Percentiles rank a stretch among this genome's conserved stretches.
These are phyloP conservation scores for Nymphalis polychloros DNA, from an alignment of 2,888 invertebrate genomes.

Conservation along the genomic window DNA sequence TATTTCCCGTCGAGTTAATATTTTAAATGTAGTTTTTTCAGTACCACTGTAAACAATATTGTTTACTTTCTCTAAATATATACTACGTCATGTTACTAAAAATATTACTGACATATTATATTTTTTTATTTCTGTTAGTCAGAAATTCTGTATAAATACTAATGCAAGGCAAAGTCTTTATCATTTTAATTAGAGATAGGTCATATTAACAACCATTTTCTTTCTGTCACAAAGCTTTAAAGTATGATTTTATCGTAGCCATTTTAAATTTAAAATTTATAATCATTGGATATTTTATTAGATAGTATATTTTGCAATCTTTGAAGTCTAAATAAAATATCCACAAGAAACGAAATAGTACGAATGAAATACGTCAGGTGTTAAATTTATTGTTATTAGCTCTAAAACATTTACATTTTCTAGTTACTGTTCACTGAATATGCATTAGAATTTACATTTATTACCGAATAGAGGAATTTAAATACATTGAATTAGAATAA, in stretches of 20 bases:
- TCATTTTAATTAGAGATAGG: too few species aligned
- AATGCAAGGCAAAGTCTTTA: too few species aligned
- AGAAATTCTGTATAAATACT: too few species aligned
- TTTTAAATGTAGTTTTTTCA: too few species aligned
- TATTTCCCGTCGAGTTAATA: too few species aligned
- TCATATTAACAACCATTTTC: too few species aligned
- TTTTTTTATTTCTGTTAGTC: too few species aligned
- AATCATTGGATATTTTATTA: constrained; percentile 60
- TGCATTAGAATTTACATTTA: constrained; percentile 39
- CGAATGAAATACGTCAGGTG: constrained; percentile 44
- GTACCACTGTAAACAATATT: too few species aligned
- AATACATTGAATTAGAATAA: constrained; percentile 35
- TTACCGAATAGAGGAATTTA: constrained; percentile 25
- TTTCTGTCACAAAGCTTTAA: too few species aligned
- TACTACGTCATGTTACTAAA: too few species aligned
- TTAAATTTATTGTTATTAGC: constrained; percentile 50
- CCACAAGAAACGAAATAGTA: constrained; percentile 28
- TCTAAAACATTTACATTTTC: constrained; percentile 41
- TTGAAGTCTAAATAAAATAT: constrained; percentile 30
- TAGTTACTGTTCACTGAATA: constrained; percentile 41
- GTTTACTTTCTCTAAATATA: too few species aligned
- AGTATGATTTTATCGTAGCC: neutral
- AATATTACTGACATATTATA: too few species aligned
- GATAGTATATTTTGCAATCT: constrained; percentile 26
- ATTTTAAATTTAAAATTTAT: constrained; percentile 48